These are phyloP conservation scores for Notodromas monacha DNA, from an alignment of 2,888 invertebrate species.

Conservation along the genomic window DNA sequence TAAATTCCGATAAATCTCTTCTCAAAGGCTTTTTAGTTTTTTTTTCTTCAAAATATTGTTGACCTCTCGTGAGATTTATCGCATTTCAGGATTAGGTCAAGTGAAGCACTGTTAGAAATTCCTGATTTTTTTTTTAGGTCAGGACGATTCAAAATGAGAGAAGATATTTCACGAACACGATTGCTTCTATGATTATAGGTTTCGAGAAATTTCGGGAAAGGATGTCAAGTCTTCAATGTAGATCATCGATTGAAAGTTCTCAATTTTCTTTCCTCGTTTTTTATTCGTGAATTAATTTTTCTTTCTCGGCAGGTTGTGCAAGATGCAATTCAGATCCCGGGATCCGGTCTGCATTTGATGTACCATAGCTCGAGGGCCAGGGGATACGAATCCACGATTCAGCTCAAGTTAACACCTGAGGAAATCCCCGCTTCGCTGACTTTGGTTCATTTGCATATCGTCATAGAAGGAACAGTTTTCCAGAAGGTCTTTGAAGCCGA, in stretches of 20 bases:
- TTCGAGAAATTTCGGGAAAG: conserved; percentile 9
- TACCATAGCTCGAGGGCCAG: conserved; percentile 82
- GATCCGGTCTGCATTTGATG: conserved; percentile 64
- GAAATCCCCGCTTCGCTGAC: conserved; percentile 43
- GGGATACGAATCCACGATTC: conserved; percentile 70
- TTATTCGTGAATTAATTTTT: too few species aligned
- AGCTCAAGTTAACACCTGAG: conserved; percentile 50
- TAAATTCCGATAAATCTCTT: too few species aligned
- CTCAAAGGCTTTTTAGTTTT: too few species aligned
- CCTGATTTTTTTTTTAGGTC: too few species aligned
- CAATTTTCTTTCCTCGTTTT: too few species aligned
- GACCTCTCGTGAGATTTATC: too few species aligned
- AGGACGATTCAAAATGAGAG: too few species aligned
- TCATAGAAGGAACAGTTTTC: conserved; percentile 35
- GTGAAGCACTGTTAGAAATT: too few species aligned
- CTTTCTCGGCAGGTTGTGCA: conserved; percentile 94
- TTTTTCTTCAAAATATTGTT: too few species aligned
- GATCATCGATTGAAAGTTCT: conserved; percentile 1
- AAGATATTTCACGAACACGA: too few species aligned
- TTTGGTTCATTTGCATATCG: conserved; percentile 37
- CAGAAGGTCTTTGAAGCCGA: conserved; percentile 82
- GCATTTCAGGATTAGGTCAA: too few species aligned
- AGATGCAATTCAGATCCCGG: conserved; percentile 72
- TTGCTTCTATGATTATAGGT: too few species aligned
- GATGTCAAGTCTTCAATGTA: conserved; percentile 7